Base-by-base conservation (phyloP, 2,888 invertebrate genomes). In the Habrosyne pyritoides region DNA sequence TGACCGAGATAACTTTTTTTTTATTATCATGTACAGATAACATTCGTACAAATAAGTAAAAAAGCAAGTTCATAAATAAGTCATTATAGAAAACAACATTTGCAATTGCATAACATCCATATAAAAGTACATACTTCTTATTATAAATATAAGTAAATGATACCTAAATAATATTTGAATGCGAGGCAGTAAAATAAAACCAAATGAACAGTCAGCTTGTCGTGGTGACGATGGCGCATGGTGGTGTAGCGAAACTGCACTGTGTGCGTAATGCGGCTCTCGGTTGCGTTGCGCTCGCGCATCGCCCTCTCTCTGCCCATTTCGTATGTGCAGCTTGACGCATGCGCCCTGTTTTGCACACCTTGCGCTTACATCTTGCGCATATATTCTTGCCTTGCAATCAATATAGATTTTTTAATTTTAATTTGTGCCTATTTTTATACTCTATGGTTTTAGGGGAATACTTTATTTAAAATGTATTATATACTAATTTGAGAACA, bases 101-200 rank as follows among this genome's bases (percentile, higher is more conserved):
- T 36, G 14, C 36, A 4, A 5, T 14, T 24, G 14, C 14, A 33
- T 12, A 8, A 28, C 26, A 28, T 28, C 10, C 26, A 28, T 28
- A 28, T 8, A 6, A 28, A 30, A 24, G 28, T 53, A 51, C 53
- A 52, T 26, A 61, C 48, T 54, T 26, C 46, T 54, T 56, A 56
- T 55, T 55, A 53, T 54, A 66, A 24, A 24, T 46, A 52, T 30
- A 54, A 47, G 53, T 49, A 33, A 52, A 52, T 56, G 26, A 52
- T 61, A 61, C 55, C 49, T 63, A 62, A 50, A 63, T 50, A 64
- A 63, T 67, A 66, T 66, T 67, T 71, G 63, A 58, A 54, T 62
- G 59, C 60, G 49, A 56, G 63, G 67, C 73, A 75, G 87, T 82
- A 88, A 88, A 81, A 64, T 63, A 82, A 88, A 79, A 86, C 86